Conservation (phyloP, 1,140 invertebrate genomes). For the Frieseomelitta varia region DNA sequence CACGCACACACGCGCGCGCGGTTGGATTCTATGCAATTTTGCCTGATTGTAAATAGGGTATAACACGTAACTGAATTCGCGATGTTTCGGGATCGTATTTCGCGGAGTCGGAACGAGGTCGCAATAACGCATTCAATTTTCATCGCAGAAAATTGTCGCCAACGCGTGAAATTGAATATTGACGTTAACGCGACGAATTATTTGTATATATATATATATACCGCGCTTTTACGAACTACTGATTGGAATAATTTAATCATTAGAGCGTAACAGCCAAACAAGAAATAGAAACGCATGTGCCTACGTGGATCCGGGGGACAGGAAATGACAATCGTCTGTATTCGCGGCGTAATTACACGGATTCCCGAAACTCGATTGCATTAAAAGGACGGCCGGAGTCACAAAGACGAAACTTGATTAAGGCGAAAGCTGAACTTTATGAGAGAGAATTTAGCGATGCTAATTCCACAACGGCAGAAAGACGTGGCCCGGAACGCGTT, state of each 20-base stretch:
- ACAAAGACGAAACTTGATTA: background rate
- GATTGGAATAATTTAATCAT: background rate
- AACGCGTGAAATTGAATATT: conserved; percentile 1
- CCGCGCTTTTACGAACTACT: too few species aligned
- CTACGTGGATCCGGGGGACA: background rate
- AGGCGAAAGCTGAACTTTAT: background rate
- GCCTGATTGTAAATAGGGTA: conserved; percentile 27
- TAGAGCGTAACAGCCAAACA: background rate
- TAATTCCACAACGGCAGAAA: background rate
- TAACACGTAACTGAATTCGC: conserved; percentile 24
- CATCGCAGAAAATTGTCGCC: conserved; percentile 7
- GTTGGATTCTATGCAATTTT: conserved; percentile 3
- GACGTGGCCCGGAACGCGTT: background rate
- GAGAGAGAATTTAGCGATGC: background rate
- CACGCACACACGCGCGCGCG: background rate
- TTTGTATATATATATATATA: too few species aligned
- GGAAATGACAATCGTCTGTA: background rate
- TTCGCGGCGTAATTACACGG: background rate
- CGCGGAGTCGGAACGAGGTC: background rate
- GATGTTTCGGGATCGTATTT: background rate
- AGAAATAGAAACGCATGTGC: background rate
- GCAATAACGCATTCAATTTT: conserved; percentile 1
- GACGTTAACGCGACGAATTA: background rate
- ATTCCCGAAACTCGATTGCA: background rate
- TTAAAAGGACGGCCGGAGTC: background rate